Conservation (phyloP, 2,888 invertebrate species). For the Eudemis profundana region DNA sequence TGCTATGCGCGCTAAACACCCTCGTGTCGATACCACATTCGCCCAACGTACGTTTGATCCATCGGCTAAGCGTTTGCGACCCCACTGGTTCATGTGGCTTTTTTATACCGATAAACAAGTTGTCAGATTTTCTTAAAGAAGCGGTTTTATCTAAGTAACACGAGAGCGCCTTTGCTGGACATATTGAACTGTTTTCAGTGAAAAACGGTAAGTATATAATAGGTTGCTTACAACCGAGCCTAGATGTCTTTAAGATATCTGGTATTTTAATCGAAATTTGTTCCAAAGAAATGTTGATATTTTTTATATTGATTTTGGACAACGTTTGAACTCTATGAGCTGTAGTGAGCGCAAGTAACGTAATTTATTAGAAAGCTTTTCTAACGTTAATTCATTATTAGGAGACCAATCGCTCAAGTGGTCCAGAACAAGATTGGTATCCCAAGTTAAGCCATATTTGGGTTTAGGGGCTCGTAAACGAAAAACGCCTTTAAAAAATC, state of each 20-base stretch:
- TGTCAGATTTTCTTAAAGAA: slow-evolving; percentile 1
- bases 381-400: neutral
- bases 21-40: neutral
- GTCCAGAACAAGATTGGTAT: slow-evolving; percentile 3
- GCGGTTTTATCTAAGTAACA: neutral
- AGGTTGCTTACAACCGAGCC: neutral
- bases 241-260: slow-evolving; percentile 11
- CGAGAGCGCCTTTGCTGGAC: slow-evolving; percentile 2
- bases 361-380: slow-evolving; percentile 13
- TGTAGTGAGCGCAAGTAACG: slow-evolving; percentile 6
- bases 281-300: slow-evolving; percentile 1
- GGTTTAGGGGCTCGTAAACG: slow-evolving; percentile 9
- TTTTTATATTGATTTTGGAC: slow-evolving; percentile 16
- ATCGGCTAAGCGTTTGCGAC: slow-evolving; percentile 4
- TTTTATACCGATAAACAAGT: slow-evolving; percentile 7
- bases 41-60: slow-evolving; percentile 13
- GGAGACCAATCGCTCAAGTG: neutral
- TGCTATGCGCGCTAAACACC: neutral
- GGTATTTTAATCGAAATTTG: slow-evolving; percentile 21
- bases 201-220: slow-evolving; percentile 15
- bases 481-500: slow-evolving; percentile 19
- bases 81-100: slow-evolving; percentile 3
- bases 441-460: slow-evolving; percentile 16
- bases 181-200: neutral
- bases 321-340: slow-evolving; percentile 25